These are phyloP conservation scores for Alcedo atthis DNA, from an alignment of 2,797 vertebrate species.

Conservation along the genomic window DNA sequence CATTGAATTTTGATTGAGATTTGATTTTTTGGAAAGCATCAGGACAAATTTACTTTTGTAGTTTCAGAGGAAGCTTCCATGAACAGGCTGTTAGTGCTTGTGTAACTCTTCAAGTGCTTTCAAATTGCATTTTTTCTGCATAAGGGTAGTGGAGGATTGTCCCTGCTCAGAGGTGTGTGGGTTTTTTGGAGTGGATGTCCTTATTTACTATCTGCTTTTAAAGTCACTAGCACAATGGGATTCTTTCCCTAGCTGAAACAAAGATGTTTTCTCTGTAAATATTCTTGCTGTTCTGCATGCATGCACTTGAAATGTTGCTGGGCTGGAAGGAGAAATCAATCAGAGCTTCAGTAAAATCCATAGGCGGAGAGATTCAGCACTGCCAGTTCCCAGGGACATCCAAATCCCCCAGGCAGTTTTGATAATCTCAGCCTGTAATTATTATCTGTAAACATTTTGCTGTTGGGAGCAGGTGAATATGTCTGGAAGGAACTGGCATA, in stretches of 20 bases:
- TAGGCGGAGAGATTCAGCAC: neutral
- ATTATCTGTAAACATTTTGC: constrained; percentile 13
- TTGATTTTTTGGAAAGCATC: neutral
- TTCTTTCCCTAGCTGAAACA: neutral
- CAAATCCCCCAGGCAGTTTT: neutral
- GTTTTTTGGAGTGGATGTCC: neutral
- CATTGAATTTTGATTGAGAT: neutral
- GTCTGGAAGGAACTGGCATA: neutral
- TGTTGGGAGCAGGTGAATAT: neutral
- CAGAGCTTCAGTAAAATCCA: neutral
- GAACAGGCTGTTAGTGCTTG: neutral
- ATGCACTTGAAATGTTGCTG: neutral
- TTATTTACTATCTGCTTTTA: neutral
- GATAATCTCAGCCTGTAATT: constrained; percentile 5
- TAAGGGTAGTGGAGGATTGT: neutral
- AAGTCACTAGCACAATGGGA: neutral
- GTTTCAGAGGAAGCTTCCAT: neutral
- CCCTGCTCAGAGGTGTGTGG: neutral
- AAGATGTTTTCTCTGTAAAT: neutral
- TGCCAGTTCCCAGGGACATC: neutral
- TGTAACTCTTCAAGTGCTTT: neutral
- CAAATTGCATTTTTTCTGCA: neutral
- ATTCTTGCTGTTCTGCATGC: neutral
- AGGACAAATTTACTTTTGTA: neutral
- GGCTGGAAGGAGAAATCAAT: neutral